phyloP scores from a whole-genome alignment of 2,888 invertebrate genomes.

The Eupithecia vulgata region DNA sequence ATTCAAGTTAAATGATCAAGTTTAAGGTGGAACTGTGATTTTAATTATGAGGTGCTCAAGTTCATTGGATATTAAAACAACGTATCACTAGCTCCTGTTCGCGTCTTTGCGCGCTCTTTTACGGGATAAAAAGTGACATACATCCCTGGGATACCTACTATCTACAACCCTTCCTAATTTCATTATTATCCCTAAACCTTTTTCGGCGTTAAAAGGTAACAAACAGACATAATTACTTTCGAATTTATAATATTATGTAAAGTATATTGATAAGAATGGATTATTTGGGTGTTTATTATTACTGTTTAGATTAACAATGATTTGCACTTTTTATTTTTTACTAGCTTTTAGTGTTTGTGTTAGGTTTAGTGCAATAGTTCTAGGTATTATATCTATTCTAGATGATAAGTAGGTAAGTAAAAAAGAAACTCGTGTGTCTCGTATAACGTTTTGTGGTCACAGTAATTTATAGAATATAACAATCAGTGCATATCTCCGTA shows the following conservation, averaged over 20 bases:
- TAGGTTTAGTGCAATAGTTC: neutral
- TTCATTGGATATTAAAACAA: neutral
- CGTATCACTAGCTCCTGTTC: neutral
- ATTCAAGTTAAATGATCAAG: neutral
- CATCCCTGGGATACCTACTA: neutral
- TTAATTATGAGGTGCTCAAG: neutral
- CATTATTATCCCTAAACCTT: neutral
- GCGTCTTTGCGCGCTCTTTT: neutral
- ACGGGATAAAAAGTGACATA: neutral
- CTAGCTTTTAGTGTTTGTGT: no score
- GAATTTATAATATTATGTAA: no score
- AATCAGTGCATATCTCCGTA: conserved; percentile 59
- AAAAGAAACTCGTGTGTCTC: neutral
- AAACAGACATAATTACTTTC: neutral
- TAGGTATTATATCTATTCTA: neutral
- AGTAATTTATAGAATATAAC: conserved; percentile 48
- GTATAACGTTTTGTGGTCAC: conserved; percentile 37
- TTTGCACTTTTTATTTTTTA: neutral
- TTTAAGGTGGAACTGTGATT: neutral
- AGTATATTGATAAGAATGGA: no score
- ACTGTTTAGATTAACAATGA: neutral
- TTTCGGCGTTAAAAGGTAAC: neutral
- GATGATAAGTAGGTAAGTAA: neutral
- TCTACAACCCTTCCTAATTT: neutral
- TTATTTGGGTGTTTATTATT: neutral